These are phyloP conservation scores for Colletes latitarsis DNA, from an alignment of 1,140 invertebrate species.

Conservation along the genomic window DNA sequence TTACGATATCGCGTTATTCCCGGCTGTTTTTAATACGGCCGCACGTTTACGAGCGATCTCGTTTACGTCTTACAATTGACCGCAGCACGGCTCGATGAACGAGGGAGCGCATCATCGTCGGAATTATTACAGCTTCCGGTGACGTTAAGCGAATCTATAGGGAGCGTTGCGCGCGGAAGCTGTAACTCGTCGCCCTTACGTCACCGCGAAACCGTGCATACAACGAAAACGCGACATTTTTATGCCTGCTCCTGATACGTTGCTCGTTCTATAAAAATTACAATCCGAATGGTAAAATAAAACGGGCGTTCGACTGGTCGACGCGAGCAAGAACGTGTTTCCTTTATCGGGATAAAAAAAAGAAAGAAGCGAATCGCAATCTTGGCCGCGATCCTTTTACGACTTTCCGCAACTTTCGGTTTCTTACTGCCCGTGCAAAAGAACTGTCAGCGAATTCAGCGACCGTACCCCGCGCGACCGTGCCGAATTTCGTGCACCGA, in stretches of 20 bases:
- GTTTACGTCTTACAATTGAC: constrained; percentile 59
- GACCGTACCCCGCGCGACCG: neutral
- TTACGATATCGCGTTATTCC: too few species aligned
- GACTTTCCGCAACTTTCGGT: constrained; percentile 12
- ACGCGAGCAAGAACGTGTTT: neutral
- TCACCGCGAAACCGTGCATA: constrained; percentile 31
- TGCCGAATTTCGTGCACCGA: neutral
- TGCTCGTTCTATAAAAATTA: too few species aligned
- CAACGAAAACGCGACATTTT: neutral
- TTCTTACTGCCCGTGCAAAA: neutral
- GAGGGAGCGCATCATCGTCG: constrained; percentile 62
- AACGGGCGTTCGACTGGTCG: too few species aligned
- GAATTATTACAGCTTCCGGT: constrained; percentile 74
- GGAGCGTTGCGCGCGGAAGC: constrained; percentile 60
- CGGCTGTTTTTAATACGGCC: constrained; percentile 3
- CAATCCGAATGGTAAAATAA: too few species aligned
- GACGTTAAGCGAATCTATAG: constrained; percentile 69
- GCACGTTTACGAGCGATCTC: constrained; percentile 46
- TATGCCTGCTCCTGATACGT: neutral
- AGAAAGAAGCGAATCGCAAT: neutral
- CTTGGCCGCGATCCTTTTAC: constrained; percentile 11
- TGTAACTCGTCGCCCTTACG: constrained; percentile 57
- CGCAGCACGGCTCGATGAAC: constrained; percentile 37
- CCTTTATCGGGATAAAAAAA: neutral
- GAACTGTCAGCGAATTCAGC: neutral